Evolutionary conservation across 2,797 vertebrate genomes (phyloP).

Genomic region (Crax fasciolata): DNA sequence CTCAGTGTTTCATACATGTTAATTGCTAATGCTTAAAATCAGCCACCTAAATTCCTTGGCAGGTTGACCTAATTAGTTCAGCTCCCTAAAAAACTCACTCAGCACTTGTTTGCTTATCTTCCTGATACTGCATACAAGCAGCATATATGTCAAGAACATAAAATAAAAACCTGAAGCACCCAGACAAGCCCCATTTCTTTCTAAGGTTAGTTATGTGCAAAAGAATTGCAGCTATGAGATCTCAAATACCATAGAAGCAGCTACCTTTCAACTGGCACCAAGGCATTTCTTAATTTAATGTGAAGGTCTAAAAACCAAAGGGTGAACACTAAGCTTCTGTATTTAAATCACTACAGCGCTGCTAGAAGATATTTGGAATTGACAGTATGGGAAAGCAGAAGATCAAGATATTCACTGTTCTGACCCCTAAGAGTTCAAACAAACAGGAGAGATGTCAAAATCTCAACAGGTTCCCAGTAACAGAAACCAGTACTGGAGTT

Average conservation of each 20-base stretch:
- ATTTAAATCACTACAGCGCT: background rate
- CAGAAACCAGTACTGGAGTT: background rate
- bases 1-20: background rate
- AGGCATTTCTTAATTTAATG: background rate
- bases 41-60: background rate
- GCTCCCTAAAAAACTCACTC: background rate
- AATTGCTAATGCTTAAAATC: background rate
- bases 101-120: background rate
- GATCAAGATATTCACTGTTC: accelerated
- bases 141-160: background rate
- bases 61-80: background rate
- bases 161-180: background rate
- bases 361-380: background rate
- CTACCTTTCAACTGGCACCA: background rate
- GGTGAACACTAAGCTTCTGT: background rate
- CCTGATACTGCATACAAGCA: background rate
- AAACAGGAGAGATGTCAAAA: background rate
- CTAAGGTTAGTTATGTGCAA: background rate
- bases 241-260: background rate
- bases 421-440: background rate
- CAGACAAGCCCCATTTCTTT: background rate
- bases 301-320: background rate
- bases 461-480: background rate
- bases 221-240: background rate
- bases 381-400: background rate